A percentile compares a stretch with the other conserved stretches of the same genome.
Conservation (phyloP, 2,113 vertebrate genomes). For the Epinephelus cyanopodus region DNA sequence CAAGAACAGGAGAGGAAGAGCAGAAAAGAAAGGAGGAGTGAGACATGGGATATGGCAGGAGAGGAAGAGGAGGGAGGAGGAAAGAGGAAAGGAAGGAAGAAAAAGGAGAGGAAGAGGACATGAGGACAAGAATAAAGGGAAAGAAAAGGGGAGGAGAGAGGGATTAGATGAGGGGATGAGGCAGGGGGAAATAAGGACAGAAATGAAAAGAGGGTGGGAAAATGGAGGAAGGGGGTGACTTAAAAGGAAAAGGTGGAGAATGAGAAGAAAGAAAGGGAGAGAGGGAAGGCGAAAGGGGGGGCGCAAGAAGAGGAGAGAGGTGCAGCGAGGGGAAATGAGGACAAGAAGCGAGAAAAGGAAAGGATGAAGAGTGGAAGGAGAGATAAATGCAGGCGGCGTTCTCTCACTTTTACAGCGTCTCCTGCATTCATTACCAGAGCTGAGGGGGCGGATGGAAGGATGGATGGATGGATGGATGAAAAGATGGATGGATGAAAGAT, state of each 20-base stretch:
- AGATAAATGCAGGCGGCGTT: not conserved
- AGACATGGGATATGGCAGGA: no score
- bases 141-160: not conserved
- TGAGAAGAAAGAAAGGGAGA: no score
- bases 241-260: rapidly evolving
- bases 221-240: not conserved
- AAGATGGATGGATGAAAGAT: not conserved
- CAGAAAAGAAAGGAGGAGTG: no score
- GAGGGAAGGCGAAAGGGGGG: no score
- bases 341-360: not conserved
- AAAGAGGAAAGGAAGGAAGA: not conserved
- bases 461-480: not conserved
- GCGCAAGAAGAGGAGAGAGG: no score
- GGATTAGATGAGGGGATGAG: not conserved
- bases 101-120: not conserved
- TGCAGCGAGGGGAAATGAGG: not conserved
- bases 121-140: not conserved
- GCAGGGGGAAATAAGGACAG: not conserved
- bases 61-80: not conserved
- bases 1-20: no score
- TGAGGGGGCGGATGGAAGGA: not conserved
- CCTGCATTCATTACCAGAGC: constrained; percentile 1
- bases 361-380: not conserved
- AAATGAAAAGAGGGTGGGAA: not conserved
- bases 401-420: not conserved